Percentiles rank a stretch among this genome's conserved stretches.
Conservation (phyloP, 2,797 vertebrate species). For the Enteromius paludinosus region DNA sequence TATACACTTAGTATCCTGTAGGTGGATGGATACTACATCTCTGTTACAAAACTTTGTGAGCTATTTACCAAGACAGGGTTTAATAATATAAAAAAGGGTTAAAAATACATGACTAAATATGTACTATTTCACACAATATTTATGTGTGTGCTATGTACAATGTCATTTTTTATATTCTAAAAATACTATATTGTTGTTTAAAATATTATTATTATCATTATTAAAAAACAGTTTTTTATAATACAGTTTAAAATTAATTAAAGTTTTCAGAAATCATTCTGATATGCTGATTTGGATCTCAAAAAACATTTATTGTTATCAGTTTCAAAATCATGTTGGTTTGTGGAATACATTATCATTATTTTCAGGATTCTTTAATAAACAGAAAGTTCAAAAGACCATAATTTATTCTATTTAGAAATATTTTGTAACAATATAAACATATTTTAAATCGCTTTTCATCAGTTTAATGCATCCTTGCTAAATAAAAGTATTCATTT, state of each 20-base stretch:
- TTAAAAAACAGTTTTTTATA: no score
- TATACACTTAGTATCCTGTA: constrained; percentile 31
- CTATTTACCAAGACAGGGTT: neutral
- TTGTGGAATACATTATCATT: no score
- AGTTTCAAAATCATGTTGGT: no score
- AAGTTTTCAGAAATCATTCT: neutral
- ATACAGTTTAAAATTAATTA: no score
- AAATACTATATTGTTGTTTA: no score
- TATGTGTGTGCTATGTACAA: neutral
- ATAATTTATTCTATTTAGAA: neutral
- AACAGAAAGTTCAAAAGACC: neutral
- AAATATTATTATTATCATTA: no score
- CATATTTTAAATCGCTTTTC: neutral
- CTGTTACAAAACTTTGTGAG: neutral
- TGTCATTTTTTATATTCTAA: neutral
- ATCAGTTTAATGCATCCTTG: neutral
- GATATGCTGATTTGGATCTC: neutral
- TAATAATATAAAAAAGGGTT: neutral
- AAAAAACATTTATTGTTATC: no score
- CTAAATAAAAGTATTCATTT: neutral
- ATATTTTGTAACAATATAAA: neutral
- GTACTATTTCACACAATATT: neutral
- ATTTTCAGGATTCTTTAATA: neutral
- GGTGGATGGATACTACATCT: neutral
- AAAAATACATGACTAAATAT: neutral